These are phyloP conservation scores for Mobula hypostoma DNA, from an alignment of 2,113 vertebrate genomes.

Conservation along the genomic window DNA sequence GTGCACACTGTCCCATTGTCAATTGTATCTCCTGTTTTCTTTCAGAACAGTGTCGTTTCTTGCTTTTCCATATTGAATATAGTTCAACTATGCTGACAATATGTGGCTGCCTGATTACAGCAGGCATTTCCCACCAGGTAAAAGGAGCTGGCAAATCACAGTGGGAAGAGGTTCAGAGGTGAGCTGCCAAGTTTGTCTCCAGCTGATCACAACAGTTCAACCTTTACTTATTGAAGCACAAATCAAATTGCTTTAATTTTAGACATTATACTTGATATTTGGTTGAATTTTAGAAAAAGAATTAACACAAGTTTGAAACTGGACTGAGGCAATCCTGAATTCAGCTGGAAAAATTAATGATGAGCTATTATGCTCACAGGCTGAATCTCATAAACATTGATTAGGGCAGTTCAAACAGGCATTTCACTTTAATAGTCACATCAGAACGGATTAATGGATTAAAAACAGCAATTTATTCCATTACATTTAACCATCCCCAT, in stretches of 20 bases:
- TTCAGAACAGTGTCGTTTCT: too few relatives aligned
- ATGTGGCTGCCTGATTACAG: too few relatives aligned
- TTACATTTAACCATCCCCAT: neutral
- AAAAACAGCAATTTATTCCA: slow-evolving; percentile 14
- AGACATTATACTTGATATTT: neutral
- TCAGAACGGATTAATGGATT: slow-evolving; percentile 3
- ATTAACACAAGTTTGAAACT: neutral
- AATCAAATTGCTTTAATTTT: neutral
- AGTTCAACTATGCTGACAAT: too few relatives aligned
- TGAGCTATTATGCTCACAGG: neutral
- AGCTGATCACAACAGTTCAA: too few relatives aligned
- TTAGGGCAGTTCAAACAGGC: neutral
- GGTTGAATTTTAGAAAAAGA: neutral
- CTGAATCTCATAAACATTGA: neutral
- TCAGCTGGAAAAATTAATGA: neutral
- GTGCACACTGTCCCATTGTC: too few relatives aligned
- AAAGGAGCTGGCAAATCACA: too few relatives aligned
- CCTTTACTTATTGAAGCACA: too few relatives aligned
- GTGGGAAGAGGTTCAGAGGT: too few relatives aligned
- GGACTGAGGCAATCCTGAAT: neutral
- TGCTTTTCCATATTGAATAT: too few relatives aligned
- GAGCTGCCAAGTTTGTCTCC: too few relatives aligned
- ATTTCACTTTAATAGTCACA: neutral
- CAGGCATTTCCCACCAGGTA: too few relatives aligned
- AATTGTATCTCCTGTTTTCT: too few relatives aligned